Percentiles rank a stretch among this genome's conserved stretches.
Evolutionary conservation across 2,113 vertebrate genomes (phyloP).

Genomic region (Atherinomorus stipes): DNA sequence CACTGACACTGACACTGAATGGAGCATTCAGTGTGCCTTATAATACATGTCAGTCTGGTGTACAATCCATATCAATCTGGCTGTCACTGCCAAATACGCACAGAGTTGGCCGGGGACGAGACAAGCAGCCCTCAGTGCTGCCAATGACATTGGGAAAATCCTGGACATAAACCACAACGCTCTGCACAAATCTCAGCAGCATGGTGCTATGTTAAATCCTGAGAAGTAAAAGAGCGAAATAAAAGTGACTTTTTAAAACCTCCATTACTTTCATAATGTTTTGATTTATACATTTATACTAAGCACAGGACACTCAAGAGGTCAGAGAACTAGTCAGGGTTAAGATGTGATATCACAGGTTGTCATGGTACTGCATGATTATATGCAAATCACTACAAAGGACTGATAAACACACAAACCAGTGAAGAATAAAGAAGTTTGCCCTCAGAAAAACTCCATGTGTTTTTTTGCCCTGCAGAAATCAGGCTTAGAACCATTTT

Average conservation of each 20-base stretch:
- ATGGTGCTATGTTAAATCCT: slow-evolving; percentile 3
- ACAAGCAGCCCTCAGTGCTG: slow-evolving; percentile 31
- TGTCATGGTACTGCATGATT: background rate
- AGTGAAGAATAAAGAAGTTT: background rate
- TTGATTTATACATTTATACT: background rate
- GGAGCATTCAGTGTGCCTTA: slow-evolving; percentile 43
- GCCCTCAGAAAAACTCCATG: background rate
- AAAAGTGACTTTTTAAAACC: slow-evolving; percentile 1
- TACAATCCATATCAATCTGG: slow-evolving; percentile 66
- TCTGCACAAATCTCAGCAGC: slow-evolving; percentile 9
- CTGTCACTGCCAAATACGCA: slow-evolving; percentile 57
- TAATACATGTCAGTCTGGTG: slow-evolving; percentile 59
- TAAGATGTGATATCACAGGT: background rate
- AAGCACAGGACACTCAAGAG: background rate
- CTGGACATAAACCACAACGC: slow-evolving; percentile 19
- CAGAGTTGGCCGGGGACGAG: slow-evolving; percentile 30
- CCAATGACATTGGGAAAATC: slow-evolving; percentile 30
- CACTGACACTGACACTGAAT: slow-evolving; percentile 47
- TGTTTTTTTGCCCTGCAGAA: background rate
- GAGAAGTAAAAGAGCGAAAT: slow-evolving; percentile 3
- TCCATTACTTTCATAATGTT: too few relatives aligned
- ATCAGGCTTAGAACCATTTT: background rate
- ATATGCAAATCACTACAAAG: background rate
- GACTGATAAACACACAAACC: background rate
- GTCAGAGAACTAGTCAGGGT: background rate